phyloP scores from a whole-genome alignment of 2,888 invertebrate genomes.

The Sarcophaga caerulescens region DNA sequence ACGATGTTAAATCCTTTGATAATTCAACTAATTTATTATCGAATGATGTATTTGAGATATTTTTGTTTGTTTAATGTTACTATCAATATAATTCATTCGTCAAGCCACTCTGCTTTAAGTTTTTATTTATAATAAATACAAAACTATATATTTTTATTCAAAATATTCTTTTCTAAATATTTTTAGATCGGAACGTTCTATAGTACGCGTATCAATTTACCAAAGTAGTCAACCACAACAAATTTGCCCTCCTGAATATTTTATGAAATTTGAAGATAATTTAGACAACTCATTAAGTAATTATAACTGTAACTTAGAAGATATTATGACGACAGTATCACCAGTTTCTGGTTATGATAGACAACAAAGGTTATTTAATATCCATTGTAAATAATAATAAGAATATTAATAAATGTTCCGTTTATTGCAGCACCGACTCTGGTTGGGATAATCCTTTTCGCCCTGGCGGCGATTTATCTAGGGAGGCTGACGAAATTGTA shows the following conservation, averaged over 20 bases:
- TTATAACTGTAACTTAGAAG: conserved; percentile 78
- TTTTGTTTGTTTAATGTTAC: not conserved
- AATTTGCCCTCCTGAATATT: conserved; percentile 83
- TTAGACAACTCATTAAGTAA: conserved; percentile 77
- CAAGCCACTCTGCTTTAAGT: too few species aligned
- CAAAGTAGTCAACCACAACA: conserved; percentile 90
- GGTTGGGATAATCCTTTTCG: conserved; percentile 99
- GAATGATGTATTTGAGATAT: not conserved
- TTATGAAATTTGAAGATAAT: conserved; percentile 77
- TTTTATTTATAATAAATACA: too few species aligned
- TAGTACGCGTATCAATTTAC: conserved; percentile 91
- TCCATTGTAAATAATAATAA: conserved; percentile 6
- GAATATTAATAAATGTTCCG: conserved; percentile 8
- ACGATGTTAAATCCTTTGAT: conserved; percentile 49
- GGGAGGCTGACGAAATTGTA: conserved; percentile 96
- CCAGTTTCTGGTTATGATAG: conserved; percentile 78
- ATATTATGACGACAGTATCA: conserved; percentile 77
- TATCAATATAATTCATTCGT: too few species aligned
- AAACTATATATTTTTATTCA: too few species aligned
- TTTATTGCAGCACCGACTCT: conserved; percentile 91
- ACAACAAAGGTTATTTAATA: conserved; percentile 78
- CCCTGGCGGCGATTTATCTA: conserved; percentile 95
- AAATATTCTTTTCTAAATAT: not conserved
- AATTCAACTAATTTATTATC: conserved; percentile 12
- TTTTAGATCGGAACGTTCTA: conserved; percentile 88